Evolutionary conservation across 2,797 vertebrate genomes (phyloP).

Genomic region (Diceros bicornis): DNA sequence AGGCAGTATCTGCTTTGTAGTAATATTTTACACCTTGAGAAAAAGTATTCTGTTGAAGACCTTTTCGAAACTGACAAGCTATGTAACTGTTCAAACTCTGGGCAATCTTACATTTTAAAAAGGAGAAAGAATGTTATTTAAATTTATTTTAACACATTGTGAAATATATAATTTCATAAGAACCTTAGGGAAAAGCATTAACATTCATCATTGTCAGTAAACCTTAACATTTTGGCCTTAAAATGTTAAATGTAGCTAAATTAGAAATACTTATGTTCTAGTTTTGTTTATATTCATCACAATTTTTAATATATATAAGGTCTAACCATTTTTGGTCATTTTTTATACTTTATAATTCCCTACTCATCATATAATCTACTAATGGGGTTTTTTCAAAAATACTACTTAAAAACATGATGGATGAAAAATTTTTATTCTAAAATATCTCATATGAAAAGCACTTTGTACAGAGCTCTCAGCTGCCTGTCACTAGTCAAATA

Average conservation of each 20-base stretch:
- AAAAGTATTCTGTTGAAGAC: not conserved
- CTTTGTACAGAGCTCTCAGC: not conserved
- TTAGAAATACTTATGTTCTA: not conserved
- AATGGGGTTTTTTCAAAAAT: not conserved
- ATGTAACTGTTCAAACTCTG: not conserved
- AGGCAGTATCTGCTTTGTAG: not conserved
- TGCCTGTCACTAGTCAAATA: slow-evolving; percentile 15
- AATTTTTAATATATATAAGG: slow-evolving; percentile 6
- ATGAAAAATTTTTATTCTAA: not conserved
- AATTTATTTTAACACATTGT: not conserved
- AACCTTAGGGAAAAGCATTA: slow-evolving; percentile 4
- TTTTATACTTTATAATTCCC: slow-evolving; percentile 1
- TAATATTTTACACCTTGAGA: not conserved
- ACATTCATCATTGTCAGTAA: not conserved
- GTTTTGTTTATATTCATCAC: slow-evolving; percentile 18
- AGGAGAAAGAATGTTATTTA: not conserved
- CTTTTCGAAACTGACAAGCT: slow-evolving; percentile 22
- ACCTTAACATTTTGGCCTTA: not conserved
- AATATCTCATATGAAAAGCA: not conserved
- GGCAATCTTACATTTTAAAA: slow-evolving; percentile 5
- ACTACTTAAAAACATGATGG: not conserved
- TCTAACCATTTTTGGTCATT: slow-evolving; percentile 27
- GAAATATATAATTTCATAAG: not conserved
- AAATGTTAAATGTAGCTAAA: slow-evolving; percentile 44
- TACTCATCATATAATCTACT: not conserved